A percentile compares a stretch with the other conserved stretches of the same genome.
Evolutionary conservation across 2,888 invertebrate genomes (phyloP).

Genomic region (Hedychridium roseum): DNA sequence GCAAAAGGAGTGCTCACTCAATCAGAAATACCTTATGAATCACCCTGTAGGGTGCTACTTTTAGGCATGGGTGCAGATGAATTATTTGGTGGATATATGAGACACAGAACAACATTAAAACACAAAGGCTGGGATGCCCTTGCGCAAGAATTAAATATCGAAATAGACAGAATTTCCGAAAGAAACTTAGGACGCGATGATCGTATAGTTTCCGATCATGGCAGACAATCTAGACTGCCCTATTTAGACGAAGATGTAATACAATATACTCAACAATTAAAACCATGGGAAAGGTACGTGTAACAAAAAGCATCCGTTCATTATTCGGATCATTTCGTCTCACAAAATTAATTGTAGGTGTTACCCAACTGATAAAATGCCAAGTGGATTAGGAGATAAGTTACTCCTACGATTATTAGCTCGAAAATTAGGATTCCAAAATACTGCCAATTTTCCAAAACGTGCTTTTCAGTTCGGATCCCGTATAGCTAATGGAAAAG

Average conservation of each 20-base stretch:
- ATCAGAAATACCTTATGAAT: slow-evolving; percentile 61
- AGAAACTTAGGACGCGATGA: slow-evolving; percentile 96
- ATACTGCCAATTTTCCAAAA: slow-evolving; percentile 79
- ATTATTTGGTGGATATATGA: slow-evolving; percentile 91
- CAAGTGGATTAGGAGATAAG: slow-evolving; percentile 92
- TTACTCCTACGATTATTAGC: slow-evolving; percentile 81
- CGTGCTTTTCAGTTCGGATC: slow-evolving; percentile 98
- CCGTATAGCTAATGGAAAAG: slow-evolving; percentile 89
- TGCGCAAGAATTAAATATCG: slow-evolving; percentile 69
- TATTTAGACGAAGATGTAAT: slow-evolving; percentile 79
- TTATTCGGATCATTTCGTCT: slow-evolving; percentile 3
- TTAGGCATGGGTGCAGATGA: slow-evolving; percentile 98
- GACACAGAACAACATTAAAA: slow-evolving; percentile 80
- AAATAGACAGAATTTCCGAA: slow-evolving; percentile 85
- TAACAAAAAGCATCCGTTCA: no score
- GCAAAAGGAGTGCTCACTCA: slow-evolving; percentile 68
- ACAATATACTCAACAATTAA: slow-evolving; percentile 70
- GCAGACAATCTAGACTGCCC: slow-evolving; percentile 82
- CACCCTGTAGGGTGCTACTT: slow-evolving; percentile 77
- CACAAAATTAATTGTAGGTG: slow-evolving; percentile 64
- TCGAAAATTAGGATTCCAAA: slow-evolving; percentile 71
- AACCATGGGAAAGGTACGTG: slow-evolving; percentile 74
- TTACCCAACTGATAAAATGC: slow-evolving; percentile 68
- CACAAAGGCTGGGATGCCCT: slow-evolving; percentile 68
- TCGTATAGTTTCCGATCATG: slow-evolving; percentile 89